Evolutionary conservation across 2,797 vertebrate genomes (phyloP).

Genomic region (Sebastes flavidus): DNA sequence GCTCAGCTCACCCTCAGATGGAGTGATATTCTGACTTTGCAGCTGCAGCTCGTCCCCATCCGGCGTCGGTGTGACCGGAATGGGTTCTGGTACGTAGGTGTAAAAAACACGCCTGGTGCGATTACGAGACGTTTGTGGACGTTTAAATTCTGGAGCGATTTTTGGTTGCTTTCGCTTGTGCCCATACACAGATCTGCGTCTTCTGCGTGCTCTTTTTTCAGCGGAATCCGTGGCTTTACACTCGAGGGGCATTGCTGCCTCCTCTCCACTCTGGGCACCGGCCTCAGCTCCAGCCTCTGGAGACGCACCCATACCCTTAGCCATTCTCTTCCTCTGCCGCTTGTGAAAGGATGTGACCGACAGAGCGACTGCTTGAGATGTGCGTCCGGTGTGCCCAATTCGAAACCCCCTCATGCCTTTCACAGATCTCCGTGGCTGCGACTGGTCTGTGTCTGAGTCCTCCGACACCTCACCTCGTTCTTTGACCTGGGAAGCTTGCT

Average conservation of each 20-base stretch:
- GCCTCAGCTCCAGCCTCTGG: conserved; percentile 63
- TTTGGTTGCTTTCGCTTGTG: conserved; percentile 42
- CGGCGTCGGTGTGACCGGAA: neutral
- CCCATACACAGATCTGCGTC: conserved; percentile 65
- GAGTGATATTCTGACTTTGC: conserved; percentile 41
- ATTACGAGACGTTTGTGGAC: conserved; percentile 13
- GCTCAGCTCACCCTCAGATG: conserved; percentile 34
- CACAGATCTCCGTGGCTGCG: conserved; percentile 26
- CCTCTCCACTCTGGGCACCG: conserved; percentile 56
- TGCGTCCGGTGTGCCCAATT: conserved; percentile 19
- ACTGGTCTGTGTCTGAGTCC: conserved; percentile 14
- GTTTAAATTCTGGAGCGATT: neutral
- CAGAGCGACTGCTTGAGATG: conserved; percentile 35
- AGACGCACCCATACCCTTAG: conserved; percentile 57
- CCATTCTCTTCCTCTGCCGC: conserved; percentile 49
- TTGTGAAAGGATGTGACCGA: conserved; percentile 52
- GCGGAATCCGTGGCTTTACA: conserved; percentile 32
- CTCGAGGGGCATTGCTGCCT: conserved; percentile 52
- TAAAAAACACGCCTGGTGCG: conserved; percentile 66
- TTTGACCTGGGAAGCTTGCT: conserved; percentile 47
- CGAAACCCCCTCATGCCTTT: conserved; percentile 41
- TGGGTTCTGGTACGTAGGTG: conserved; percentile 53
- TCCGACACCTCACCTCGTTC: conserved; percentile 43
- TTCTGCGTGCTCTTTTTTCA: conserved; percentile 26
- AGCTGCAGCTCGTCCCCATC: conserved; percentile 24